Evolutionary conservation across 1,140 invertebrate genomes (phyloP).

Genomic region (Euschistus heros): DNA sequence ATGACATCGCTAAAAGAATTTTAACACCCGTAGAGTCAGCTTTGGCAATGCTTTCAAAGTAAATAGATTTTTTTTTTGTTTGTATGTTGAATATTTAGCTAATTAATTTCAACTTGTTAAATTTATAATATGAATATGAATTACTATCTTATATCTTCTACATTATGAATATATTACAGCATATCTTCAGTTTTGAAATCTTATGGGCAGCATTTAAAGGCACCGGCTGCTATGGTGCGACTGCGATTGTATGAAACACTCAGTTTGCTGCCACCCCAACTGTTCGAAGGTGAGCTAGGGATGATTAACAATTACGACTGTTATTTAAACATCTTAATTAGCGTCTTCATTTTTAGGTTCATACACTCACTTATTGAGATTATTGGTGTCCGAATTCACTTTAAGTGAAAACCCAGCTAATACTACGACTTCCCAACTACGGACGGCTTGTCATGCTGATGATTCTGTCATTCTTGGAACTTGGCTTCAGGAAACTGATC

Average conservation of each 20-base stretch:
- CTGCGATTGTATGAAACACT: conserved; percentile 85
- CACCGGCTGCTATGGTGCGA: conserved; percentile 82
- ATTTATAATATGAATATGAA: background rate
- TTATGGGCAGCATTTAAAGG: conserved; percentile 88
- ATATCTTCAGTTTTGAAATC: conserved; percentile 76
- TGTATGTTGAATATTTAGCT: background rate
- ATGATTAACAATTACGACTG: background rate
- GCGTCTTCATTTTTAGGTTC: conserved; percentile 42
- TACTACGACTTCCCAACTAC: conserved; percentile 81
- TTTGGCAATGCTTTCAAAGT: conserved; percentile 88
- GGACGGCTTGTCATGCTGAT: conserved; percentile 79
- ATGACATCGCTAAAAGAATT: conserved; percentile 79
- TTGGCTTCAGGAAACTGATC: conserved; percentile 89
- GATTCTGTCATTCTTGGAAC: conserved; percentile 79
- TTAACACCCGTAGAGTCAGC: conserved; percentile 88
- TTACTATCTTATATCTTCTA: background rate
- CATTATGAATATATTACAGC: conserved; percentile 38
- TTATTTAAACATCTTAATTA: background rate
- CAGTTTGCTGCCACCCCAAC: conserved; percentile 66
- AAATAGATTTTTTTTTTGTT: conserved; percentile 35
- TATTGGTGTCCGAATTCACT: conserved; percentile 96
- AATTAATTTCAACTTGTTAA: background rate
- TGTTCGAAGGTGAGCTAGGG: conserved; percentile 59
- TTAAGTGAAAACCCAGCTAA: conserved; percentile 89
- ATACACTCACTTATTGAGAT: conserved; percentile 73